phyloP scores from a whole-genome alignment of 2,113 vertebrate genomes.

The Noturus placidus region DNA sequence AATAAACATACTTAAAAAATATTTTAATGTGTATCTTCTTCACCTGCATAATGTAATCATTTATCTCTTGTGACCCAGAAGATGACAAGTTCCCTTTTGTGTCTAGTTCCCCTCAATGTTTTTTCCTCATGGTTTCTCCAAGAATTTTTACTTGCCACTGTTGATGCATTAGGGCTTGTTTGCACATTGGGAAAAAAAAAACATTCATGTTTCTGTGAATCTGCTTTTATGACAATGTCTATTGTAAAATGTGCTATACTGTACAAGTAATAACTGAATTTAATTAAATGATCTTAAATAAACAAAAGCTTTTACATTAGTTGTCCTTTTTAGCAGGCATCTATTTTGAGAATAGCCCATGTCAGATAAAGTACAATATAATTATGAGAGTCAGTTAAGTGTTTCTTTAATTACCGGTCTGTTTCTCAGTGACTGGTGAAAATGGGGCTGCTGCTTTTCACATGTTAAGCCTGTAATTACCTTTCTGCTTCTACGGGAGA shows the following conservation, averaged over 20 bases:
- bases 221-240: background rate
- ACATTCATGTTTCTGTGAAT: background rate
- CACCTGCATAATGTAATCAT: background rate
- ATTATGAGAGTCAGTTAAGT: conserved; percentile 51
- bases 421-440: conserved; percentile 49
- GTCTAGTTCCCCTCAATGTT: background rate
- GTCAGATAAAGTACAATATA: conserved; percentile 41
- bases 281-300: conserved; percentile 13
- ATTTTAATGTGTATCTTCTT: background rate
- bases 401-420: conserved; percentile 53
- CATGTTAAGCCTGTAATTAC: conserved; percentile 53
- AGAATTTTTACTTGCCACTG: background rate
- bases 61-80: background rate
- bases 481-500: conserved; percentile 43
- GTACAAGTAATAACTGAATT: conserved; percentile 14
- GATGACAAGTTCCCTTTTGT: background rate
- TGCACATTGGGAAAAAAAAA: background rate
- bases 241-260: conserved; percentile 24
- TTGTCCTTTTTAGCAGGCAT: conserved; percentile 23
- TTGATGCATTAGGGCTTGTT: background rate
- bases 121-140: background rate
- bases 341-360: conserved; percentile 44
- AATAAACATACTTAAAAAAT: background rate
- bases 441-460: conserved; percentile 47
- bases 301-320: conserved; percentile 45